A percentile compares a stretch with the other conserved stretches of the same genome.
phyloP scores from a whole-genome alignment of 1,140 invertebrate genomes.

The Phymorhynchus buccinoides region DNA sequence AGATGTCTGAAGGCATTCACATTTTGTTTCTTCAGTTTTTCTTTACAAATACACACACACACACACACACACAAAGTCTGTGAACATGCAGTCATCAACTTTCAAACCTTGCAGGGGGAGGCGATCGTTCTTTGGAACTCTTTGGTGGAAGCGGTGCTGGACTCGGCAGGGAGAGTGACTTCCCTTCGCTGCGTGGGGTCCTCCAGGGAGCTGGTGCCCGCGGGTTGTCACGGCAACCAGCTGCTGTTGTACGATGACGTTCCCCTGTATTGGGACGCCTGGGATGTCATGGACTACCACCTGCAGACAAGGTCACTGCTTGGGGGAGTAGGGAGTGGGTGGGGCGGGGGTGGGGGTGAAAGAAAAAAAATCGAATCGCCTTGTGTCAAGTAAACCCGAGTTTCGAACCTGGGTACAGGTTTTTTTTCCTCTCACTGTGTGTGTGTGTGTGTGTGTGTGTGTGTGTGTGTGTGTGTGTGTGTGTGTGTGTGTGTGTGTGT shows the following conservation, averaged over 20 bases:
- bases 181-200: conserved; percentile 19
- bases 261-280: conserved; percentile 78
- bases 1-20: too few species aligned
- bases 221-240: conserved; percentile 69
- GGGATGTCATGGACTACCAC: conserved; percentile 78
- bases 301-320: conserved; percentile 73
- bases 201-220: not conserved
- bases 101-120: conserved; percentile 32
- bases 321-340: not conserved
- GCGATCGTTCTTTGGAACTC: conserved; percentile 51
- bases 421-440: not conserved
- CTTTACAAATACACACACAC: too few species aligned
- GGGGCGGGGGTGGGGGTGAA: too few species aligned
- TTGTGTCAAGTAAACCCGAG: too few species aligned
- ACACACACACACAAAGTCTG: too few species aligned
- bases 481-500: too few species aligned
- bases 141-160: conserved; percentile 46
- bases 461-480: conserved; percentile 5
- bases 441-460: conserved; percentile 1
- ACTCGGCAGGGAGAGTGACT: conserved; percentile 49
- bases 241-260: conserved; percentile 77
- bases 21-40: too few species aligned
- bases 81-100: too few species aligned
- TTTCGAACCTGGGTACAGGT: too few species aligned
- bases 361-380: not conserved